Base-by-base conservation (phyloP, 2,797 vertebrate genomes). In the Cossypha dichroa region DNA sequence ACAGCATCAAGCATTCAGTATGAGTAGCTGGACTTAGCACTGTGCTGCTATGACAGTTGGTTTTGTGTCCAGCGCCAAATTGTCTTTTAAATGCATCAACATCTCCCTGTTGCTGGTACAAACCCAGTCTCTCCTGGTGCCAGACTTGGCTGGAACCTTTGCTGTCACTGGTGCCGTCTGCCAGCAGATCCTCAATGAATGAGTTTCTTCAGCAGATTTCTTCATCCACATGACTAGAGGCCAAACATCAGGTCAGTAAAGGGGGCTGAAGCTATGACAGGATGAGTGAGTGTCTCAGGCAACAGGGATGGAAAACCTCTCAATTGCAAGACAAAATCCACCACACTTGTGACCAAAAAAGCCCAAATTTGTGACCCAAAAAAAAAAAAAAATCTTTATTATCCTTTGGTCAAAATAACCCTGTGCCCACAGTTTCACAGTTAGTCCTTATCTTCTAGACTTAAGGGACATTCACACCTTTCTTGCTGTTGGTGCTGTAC, bases 51-150 rank as follows among this genome's bases (percentile, higher is more conserved):
- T 23, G 29, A 85, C 41, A 56, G 40, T 1, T 54, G 23, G 28
- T 68, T 85, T 64, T 81, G 51, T 56, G 40, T 72, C 28, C 26
- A n/a, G 23, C 15, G 34, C 69, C 83, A 93, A 78, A 88, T 0
- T 38, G 31, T 56, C 25, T 75, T 93, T 70, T 73, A 86, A 83
- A 95, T 68, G 38, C 49, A 77, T 26, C 66, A 72, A 31, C 69
- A 88, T 56, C 45, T 93, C 56, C 16, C 23, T 28, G 13, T 15
- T 83, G 36, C 49, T 70, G 29, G 23, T 64, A 49, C 5, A 15
- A 90, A 77, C 45, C 17, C 45, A 56, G 28, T 23, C n/a, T 41
- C n/a, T 41, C 23, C 56, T 28, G 29, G 68, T 43, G 18, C 45
- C 88, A 95, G 68, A 67, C n/a, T 43, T 58, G 31, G 56, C 48